phyloP scores from a whole-genome alignment of 2,888 invertebrate genomes.

The Anoplius nigerrimus region DNA sequence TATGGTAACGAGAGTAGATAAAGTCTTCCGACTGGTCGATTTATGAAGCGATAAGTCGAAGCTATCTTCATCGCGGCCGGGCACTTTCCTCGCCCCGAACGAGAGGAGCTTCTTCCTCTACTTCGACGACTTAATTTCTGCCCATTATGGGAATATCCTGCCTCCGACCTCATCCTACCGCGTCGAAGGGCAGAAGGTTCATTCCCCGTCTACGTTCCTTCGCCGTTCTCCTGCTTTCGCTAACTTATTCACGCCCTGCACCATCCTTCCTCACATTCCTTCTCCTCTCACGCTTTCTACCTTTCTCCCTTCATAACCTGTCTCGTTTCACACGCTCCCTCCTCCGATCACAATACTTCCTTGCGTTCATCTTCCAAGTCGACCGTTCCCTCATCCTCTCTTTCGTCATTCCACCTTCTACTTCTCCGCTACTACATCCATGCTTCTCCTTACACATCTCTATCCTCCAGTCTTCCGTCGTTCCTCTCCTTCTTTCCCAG shows the following conservation, averaged over 20 bases:
- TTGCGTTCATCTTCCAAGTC: too few species aligned
- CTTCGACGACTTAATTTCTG: constrained; percentile 39
- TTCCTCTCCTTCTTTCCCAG: too few species aligned
- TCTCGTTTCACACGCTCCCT: too few species aligned
- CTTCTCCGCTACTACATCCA: too few species aligned
- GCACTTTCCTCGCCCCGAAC: constrained; percentile 16
- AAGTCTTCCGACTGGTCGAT: constrained; percentile 16
- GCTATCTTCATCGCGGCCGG: constrained; percentile 19
- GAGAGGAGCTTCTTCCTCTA: constrained; percentile 11
- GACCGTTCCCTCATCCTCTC: too few species aligned
- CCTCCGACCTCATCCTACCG: not conserved
- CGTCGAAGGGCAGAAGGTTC: not conserved
- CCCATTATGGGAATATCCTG: constrained; percentile 27
- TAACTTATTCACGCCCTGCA: not conserved
- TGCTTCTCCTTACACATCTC: too few species aligned
- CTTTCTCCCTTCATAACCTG: too few species aligned
- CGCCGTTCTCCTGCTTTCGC: not conserved
- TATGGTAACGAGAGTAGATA: constrained; percentile 7
- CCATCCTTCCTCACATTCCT: too few species aligned
- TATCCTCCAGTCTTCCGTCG: too few species aligned
- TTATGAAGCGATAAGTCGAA: constrained; percentile 31
- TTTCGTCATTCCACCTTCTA: too few species aligned
- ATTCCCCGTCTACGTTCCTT: not conserved
- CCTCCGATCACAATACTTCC: too few species aligned
- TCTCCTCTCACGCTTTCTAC: too few species aligned